phyloP scores from a whole-genome alignment of 2,113 vertebrate species.

The Microtus richardsoni region DNA sequence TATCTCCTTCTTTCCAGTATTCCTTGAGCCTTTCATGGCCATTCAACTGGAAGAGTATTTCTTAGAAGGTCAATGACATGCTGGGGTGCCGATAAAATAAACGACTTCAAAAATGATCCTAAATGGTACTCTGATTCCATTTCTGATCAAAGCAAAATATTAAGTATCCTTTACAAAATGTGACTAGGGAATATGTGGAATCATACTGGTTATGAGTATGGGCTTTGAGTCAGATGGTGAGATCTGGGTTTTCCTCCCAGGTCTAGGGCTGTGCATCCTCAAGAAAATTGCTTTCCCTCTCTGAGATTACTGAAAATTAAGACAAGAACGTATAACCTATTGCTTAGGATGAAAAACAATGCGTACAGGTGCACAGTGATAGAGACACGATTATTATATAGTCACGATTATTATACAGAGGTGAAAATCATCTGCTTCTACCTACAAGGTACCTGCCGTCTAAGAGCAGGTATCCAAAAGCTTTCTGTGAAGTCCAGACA shows the following conservation, averaged over 20 bases:
- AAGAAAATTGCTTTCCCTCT: constrained; percentile 15
- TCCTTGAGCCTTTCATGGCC: background rate
- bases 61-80: background rate
- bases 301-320: background rate
- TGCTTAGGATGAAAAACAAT: background rate
- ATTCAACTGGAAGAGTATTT: background rate
- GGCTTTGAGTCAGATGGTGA: background rate
- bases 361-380: background rate
- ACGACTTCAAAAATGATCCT: background rate
- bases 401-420: background rate
- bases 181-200: background rate
- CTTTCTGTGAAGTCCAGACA: background rate
- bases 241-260: background rate
- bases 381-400: background rate
- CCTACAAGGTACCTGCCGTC: background rate
- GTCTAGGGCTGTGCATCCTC: background rate
- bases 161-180: background rate
- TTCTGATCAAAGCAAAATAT: background rate
- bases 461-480: background rate
- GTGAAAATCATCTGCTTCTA: background rate
- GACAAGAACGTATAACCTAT: background rate
- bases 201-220: background rate
- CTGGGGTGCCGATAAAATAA: background rate
- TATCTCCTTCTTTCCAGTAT: background rate
- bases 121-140: background rate